Conservation (phyloP, 2,797 vertebrate species). For the Hemitrygon akajei region DNA sequence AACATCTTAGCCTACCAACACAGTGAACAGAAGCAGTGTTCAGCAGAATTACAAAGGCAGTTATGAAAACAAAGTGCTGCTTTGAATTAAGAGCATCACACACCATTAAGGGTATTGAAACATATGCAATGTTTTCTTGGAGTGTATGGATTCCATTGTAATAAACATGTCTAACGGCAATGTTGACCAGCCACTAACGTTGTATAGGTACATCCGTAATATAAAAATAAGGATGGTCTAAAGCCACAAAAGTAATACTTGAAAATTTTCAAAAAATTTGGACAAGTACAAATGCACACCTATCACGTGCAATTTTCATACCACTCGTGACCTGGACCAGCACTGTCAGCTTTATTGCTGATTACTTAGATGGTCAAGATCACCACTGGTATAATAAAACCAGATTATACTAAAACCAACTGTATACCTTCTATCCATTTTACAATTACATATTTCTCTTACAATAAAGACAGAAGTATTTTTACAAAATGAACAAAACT, state of each 20-base stretch:
- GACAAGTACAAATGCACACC: conserved; percentile 5
- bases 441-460: not conserved
- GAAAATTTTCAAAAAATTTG: not conserved
- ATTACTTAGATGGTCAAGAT: conserved; percentile 30
- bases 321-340: conserved; percentile 17
- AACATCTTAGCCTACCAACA: not conserved
- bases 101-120: not conserved
- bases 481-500: conserved; percentile 22
- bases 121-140: not conserved
- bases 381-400: not conserved
- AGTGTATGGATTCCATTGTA: not conserved
- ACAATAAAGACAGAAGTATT: conserved; percentile 4
- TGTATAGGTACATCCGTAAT: not conserved
- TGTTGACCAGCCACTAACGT: not conserved
- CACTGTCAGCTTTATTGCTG: not conserved
- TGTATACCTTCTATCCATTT: conserved; percentile 22
- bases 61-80: not conserved
- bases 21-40: too few relatives aligned
- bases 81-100: not conserved
- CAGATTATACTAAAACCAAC: not conserved
- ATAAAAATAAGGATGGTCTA: not conserved
- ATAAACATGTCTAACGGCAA: too few relatives aligned
- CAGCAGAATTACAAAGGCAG: not conserved
- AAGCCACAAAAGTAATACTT: not conserved
- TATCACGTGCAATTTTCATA: not conserved